Evolutionary conservation across 2,888 invertebrate species (phyloP).

Genomic region (Noctua pronuba): DNA sequence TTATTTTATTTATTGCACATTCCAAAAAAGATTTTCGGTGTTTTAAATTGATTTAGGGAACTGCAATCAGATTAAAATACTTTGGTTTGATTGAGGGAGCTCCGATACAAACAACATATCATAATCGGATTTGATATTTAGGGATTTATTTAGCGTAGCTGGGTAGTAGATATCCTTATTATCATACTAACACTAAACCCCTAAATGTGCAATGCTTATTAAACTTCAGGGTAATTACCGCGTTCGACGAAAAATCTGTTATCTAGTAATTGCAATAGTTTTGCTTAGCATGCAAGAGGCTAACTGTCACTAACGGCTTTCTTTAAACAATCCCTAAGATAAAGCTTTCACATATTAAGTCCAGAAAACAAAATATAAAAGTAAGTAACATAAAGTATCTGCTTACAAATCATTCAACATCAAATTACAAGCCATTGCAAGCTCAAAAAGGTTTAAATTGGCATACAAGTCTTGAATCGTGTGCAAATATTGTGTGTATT

Average conservation of each 20-base stretch:
- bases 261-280: neutral
- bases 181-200: neutral
- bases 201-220: neutral
- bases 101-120: neutral
- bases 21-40: neutral
- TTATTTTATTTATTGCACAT: conserved; percentile 8
- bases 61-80: neutral
- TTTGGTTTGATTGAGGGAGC: neutral
- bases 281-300: neutral
- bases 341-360: neutral
- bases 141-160: neutral
- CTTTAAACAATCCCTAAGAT: neutral
- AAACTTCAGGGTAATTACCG: neutral
- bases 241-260: neutral
- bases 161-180: neutral
- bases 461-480: conserved; percentile 34
- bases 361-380: neutral
- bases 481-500: conserved; percentile 61
- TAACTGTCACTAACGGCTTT: neutral
- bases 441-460: conserved; percentile 33
- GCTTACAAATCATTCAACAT: neutral
- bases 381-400: neutral
- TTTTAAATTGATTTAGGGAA: neutral
- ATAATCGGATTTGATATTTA: neutral
- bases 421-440: neutral